A percentile compares a stretch with the other conserved stretches of the same genome.
Evolutionary conservation across 2,888 invertebrate species (phyloP).

Genomic region (Tigriopus californicus): DNA sequence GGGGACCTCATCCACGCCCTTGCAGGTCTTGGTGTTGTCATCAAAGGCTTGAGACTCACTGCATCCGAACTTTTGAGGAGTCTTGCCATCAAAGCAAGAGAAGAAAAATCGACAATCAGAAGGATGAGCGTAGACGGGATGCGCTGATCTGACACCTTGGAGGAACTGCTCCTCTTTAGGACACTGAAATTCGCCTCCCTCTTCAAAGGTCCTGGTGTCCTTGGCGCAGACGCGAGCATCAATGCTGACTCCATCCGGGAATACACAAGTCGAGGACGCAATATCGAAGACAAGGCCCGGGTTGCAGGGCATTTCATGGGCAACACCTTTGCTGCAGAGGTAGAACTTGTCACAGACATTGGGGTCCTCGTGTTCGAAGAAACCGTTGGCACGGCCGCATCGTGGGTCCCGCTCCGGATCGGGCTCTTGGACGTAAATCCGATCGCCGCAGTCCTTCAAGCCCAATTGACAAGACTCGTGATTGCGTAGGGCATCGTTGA

Average conservation of each 20-base stretch:
- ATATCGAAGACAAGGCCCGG: slow-evolving; percentile 6
- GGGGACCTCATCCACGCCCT: slow-evolving; percentile 12
- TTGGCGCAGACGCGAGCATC: slow-evolving; percentile 3
- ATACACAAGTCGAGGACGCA: neutral
- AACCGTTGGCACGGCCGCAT: slow-evolving; percentile 64
- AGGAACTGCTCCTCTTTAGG: slow-evolving; percentile 11
- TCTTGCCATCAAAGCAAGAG: slow-evolving; percentile 16
- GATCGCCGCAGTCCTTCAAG: slow-evolving; percentile 8
- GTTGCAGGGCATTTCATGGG: slow-evolving; percentile 11
- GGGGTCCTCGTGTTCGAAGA: slow-evolving; percentile 60
- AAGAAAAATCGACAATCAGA: slow-evolving; percentile 14
- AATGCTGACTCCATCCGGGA: neutral
- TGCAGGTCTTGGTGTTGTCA: slow-evolving; percentile 1
- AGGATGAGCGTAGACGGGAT: slow-evolving; percentile 15
- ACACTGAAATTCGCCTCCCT: slow-evolving; percentile 5
- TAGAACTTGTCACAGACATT: slow-evolving; percentile 46
- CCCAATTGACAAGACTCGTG: slow-evolving; percentile 9
- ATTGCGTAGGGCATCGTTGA: slow-evolving; percentile 18
- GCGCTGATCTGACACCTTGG: neutral
- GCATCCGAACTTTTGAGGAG: slow-evolving; percentile 15
- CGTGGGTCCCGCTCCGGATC: slow-evolving; percentile 17
- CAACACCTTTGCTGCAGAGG: slow-evolving; percentile 17
- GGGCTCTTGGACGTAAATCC: slow-evolving; percentile 17
- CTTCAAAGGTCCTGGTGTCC: slow-evolving; percentile 1
- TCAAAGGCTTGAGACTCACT: slow-evolving; percentile 9